Evolutionary conservation across 2,888 invertebrate species (phyloP).

Genomic region (Netelia fuscicornis): DNA sequence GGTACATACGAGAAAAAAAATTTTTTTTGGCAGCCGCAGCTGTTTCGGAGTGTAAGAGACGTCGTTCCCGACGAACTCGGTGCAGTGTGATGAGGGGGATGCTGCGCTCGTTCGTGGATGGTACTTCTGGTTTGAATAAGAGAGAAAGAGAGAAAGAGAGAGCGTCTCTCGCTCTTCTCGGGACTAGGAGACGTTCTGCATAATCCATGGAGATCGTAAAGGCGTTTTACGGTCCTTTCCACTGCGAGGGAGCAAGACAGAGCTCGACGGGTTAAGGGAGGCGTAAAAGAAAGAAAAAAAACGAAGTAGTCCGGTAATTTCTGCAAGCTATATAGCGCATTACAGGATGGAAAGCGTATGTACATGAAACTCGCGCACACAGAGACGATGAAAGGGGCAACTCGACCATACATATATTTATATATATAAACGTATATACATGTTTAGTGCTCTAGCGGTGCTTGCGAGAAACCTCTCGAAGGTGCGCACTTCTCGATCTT

Average conservation of each 20-base stretch:
- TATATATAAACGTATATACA: constrained; percentile 7
- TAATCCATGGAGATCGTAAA: constrained; percentile 76
- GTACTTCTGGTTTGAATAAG: constrained; percentile 57
- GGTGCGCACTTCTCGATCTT: constrained; percentile 55
- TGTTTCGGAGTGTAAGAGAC: constrained; percentile 44
- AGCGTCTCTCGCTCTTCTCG: constrained; percentile 45
- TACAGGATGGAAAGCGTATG: constrained; percentile 54
- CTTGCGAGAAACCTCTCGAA: constrained; percentile 51
- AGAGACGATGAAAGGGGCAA: constrained; percentile 45
- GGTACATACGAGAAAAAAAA: constrained; percentile 6
- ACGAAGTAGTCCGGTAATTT: constrained; percentile 68
- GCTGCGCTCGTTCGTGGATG: constrained; percentile 47
- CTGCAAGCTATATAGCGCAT: constrained; percentile 60
- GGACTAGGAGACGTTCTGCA: constrained; percentile 68
- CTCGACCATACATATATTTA: constrained; percentile 2
- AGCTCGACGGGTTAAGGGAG: constrained; percentile 13
- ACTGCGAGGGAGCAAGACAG: constrained; percentile 41
- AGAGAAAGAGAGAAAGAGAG: constrained; percentile 9
- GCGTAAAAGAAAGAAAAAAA: constrained; percentile 40
- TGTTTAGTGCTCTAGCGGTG: constrained; percentile 23
- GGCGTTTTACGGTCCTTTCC: constrained; percentile 71
- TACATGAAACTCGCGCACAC: constrained; percentile 57
- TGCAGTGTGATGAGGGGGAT: constrained; percentile 52
- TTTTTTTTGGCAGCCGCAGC: constrained; percentile 59
- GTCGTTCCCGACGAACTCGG: constrained; percentile 52